phyloP scores from a whole-genome alignment of 2,113 vertebrate genomes.

The Mesembrinibis cayennensis region DNA sequence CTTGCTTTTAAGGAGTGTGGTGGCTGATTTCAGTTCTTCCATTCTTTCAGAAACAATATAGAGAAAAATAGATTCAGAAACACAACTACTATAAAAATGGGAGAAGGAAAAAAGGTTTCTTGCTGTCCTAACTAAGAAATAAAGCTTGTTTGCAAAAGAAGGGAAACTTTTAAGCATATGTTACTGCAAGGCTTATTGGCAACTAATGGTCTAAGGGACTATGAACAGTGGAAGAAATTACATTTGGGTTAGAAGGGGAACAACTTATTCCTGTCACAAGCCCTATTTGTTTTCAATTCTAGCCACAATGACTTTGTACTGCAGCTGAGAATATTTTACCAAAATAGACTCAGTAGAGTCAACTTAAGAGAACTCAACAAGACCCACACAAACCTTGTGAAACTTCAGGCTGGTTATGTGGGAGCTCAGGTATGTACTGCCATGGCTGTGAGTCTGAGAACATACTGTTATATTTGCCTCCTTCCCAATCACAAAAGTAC shows the following conservation, averaged over 20 bases:
- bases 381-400: constrained; percentile 81
- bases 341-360: constrained; percentile 73
- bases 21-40: not conserved
- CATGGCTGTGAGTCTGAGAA: not conserved
- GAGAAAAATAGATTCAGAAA: not conserved
- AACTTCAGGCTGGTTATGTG: constrained; percentile 81
- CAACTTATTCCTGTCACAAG: not conserved
- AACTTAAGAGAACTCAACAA: constrained; percentile 74
- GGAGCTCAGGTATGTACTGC: constrained; percentile 84
- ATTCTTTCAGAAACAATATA: not conserved
- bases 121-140: not conserved
- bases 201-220: not conserved
- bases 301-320: constrained; percentile 90
- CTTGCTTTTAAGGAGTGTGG: not conserved
- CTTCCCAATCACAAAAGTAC: not conserved
- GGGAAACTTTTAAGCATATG: not conserved
- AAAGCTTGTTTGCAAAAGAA: not conserved
- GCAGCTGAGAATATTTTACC: constrained; percentile 77
- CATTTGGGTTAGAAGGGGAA: not conserved
- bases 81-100: not conserved
- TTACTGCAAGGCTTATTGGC: not conserved
- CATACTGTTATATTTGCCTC: not conserved
- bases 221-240: not conserved
- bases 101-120: not conserved
- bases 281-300: not conserved